Base-by-base conservation (phyloP, 1,140 invertebrate genomes). In the Temnothorax nylanderi region DNA sequence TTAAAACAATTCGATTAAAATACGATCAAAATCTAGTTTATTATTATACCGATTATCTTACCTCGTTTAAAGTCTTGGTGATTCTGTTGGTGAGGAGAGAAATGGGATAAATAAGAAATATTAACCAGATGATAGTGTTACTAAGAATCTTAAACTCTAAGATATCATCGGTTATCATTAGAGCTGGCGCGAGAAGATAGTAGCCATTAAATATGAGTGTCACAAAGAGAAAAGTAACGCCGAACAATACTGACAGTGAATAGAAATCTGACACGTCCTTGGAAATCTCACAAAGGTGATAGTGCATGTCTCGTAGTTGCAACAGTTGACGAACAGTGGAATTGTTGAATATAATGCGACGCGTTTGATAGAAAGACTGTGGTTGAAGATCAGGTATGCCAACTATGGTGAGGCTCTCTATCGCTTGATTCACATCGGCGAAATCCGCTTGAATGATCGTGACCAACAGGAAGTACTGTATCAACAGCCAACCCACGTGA, bases 181-280 rank as follows among this genome's bases (percentile, higher is more conserved):
- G 3, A 1, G 88, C 26, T 26, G 26, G 80, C 0, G 72, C 41
- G 0, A 87, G 47, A 3, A 93, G 67, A 2, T 91, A 93, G 37
- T 93, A 93, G 65, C 47, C 47, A 44, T 89, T 89, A 10, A 72
- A 89, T 21, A 92, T 51, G 0, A 91, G 60, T 0, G 87, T 64
- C 0, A 87, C n/a, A 32, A 92, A 91, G 10, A 58, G 47, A 37
- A 91, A 84, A 5, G 21, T 32, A 10, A 92, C 11, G 13, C 37
- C 69, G 6, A 85, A 62, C 0, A 92, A 49, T 21, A 84, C 60
- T 0, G 90, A 85, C 0, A 91, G 1, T 0, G 88, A 82, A 44
- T 87, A 93, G 58, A 90, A 92, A 0, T 89, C 18, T 0, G 92
- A 87, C 62, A 93, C 56, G 1, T 74, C 37, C 3, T 47, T 10